phyloP scores from a whole-genome alignment of 2,797 vertebrate species.

The Mormyrops attenuatus region DNA sequence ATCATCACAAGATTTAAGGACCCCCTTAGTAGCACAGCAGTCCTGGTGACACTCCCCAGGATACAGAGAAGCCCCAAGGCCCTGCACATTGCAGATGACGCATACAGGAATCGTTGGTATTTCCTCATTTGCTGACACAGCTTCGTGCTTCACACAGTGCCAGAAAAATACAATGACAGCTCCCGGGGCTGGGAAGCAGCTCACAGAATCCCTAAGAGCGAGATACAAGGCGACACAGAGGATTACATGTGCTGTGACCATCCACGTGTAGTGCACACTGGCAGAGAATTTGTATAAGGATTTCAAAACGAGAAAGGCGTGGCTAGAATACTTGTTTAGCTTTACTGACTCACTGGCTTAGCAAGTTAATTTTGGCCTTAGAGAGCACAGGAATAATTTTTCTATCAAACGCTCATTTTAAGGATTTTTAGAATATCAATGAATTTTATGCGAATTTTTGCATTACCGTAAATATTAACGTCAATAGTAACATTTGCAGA shows the following conservation, averaged over 20 bases:
- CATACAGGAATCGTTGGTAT: background rate
- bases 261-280: constrained; percentile 2
- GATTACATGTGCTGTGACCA: background rate
- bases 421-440: background rate
- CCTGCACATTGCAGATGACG: background rate
- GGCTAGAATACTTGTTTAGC: background rate
- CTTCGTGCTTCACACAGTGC: constrained; percentile 3
- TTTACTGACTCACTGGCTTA: background rate
- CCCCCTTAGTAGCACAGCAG: background rate
- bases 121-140: constrained; percentile 12
- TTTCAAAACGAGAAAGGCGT: constrained; percentile 24
- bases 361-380: background rate
- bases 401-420: background rate
- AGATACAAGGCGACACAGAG: constrained; percentile 23
- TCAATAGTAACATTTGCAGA: background rate
- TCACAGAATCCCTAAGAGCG: constrained; percentile 24
- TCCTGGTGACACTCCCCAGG: background rate
- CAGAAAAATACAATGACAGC: constrained; percentile 32
- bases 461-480: background rate
- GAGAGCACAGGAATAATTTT: background rate
- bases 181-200: constrained; percentile 2
- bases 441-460: background rate
- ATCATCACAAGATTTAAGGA: background rate
- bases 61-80: background rate
- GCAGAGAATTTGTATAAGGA: constrained; percentile 25